A percentile compares a stretch with the other conserved stretches of the same genome.
These are phyloP conservation scores for Pterophyllum scalare DNA, from an alignment of 2,113 vertebrate species.

Conservation along the genomic window DNA sequence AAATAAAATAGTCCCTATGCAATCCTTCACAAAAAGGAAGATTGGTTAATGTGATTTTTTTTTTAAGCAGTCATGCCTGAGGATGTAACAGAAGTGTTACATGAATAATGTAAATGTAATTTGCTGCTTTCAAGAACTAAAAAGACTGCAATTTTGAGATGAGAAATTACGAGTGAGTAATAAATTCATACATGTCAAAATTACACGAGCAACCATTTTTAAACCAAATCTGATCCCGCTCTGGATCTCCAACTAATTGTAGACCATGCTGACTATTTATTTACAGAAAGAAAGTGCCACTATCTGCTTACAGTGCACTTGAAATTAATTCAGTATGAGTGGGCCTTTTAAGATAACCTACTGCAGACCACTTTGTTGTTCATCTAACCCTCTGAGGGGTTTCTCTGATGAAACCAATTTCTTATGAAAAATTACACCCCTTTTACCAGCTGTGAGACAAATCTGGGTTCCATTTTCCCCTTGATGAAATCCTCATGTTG, in stretches of 20 bases:
- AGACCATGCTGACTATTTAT: background rate
- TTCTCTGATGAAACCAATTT: conserved; percentile 24
- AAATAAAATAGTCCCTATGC: background rate
- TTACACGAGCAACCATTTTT: background rate
- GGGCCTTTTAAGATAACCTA: conserved; percentile 40
- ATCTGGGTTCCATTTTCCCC: background rate
- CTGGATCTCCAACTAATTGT: background rate
- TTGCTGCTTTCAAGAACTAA: background rate
- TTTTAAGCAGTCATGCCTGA: background rate
- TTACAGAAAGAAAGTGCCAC: background rate
- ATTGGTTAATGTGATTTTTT: background rate
- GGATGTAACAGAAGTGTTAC: conserved; percentile 11
- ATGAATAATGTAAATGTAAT: conserved; percentile 15
- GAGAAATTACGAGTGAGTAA: background rate
- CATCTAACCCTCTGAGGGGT: conserved; percentile 16
- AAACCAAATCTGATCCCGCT: background rate
- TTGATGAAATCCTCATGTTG: conserved; percentile 22
- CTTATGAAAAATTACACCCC: conserved; percentile 18
- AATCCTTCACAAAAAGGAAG: background rate
- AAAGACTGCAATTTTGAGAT: background rate
- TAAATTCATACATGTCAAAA: conserved; percentile 4
- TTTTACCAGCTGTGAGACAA: conserved; percentile 10
- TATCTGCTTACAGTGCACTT: background rate
- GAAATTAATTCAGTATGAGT: background rate
- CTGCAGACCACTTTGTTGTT: background rate